Evolutionary conservation across 2,888 invertebrate species (phyloP).

Genomic region (Neria commutata): DNA sequence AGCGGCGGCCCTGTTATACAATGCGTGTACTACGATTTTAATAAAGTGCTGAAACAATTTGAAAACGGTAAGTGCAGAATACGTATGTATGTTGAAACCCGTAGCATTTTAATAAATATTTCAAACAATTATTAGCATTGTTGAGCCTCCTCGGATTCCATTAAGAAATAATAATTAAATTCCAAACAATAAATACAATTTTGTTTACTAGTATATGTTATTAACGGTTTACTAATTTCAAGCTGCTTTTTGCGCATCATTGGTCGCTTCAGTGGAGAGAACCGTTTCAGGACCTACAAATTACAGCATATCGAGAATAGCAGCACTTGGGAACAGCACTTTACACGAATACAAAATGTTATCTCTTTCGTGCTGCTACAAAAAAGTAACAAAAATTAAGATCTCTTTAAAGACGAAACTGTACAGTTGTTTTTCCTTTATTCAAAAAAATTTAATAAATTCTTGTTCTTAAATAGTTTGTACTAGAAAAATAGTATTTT

Average conservation of each 20-base stretch:
- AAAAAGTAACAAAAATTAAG: slow-evolving; percentile 29
- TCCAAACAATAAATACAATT: not conserved
- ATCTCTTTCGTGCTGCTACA: slow-evolving; percentile 50
- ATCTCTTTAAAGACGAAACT: not conserved
- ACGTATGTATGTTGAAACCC: no score
- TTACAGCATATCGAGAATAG: slow-evolving; percentile 27
- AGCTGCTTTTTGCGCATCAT: slow-evolving; percentile 48
- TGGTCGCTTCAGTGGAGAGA: slow-evolving; percentile 46
- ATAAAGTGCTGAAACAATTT: slow-evolving; percentile 32
- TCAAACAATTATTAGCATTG: not conserved
- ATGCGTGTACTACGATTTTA: slow-evolving; percentile 53
- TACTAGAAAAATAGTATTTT: slow-evolving; percentile 5
- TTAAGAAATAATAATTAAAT: not conserved
- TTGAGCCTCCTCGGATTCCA: not conserved
- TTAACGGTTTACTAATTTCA: slow-evolving; percentile 24
- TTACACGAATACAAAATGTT: slow-evolving; percentile 52
- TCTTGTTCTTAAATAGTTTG: slow-evolving; percentile 14
- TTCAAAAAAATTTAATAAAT: no score
- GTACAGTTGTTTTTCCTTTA: no score
- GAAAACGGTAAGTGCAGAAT: slow-evolving; percentile 31
- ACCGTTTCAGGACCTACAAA: slow-evolving; percentile 51
- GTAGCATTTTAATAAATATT: not conserved
- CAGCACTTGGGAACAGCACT: slow-evolving; percentile 34
- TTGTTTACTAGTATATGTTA: not conserved
- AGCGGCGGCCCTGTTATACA: slow-evolving; percentile 52